phyloP scores from a whole-genome alignment of 1,140 invertebrate species.

The Dendroctonus valens region DNA sequence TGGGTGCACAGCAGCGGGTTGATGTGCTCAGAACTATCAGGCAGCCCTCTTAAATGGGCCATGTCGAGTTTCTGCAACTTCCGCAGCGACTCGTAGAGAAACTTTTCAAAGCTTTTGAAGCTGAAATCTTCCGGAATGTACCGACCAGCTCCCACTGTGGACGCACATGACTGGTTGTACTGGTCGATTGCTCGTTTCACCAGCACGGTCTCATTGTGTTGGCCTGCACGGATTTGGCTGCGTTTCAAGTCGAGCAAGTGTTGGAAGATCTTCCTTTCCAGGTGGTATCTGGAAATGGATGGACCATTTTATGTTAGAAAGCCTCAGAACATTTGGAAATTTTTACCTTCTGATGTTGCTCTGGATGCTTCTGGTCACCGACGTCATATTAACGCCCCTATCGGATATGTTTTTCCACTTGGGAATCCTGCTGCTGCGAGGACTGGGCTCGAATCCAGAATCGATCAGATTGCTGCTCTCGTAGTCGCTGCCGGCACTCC shows the following conservation, averaged over 20 bases:
- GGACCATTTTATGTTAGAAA: background rate
- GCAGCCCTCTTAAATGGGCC: conserved; percentile 62
- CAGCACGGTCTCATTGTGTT: conserved; percentile 83
- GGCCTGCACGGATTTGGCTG: conserved; percentile 85
- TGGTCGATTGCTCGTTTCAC: conserved; percentile 82
- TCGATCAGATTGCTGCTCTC: conserved; percentile 55
- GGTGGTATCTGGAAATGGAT: conserved; percentile 68
- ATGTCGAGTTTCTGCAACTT: conserved; percentile 70
- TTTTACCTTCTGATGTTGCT: conserved; percentile 64
- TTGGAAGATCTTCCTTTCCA: conserved; percentile 92
- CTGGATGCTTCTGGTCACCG: conserved; percentile 65
- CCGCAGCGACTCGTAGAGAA: conserved; percentile 84
- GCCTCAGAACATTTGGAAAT: conserved; percentile 9
- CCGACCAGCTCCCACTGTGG: conserved; percentile 64
- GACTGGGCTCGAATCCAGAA: conserved; percentile 68
- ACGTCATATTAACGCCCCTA: conserved; percentile 66
- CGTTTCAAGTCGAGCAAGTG: conserved; percentile 90
- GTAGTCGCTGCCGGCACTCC: conserved; percentile 50
- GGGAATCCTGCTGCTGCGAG: conserved; percentile 58
- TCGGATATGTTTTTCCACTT: conserved; percentile 65
- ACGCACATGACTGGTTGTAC: conserved; percentile 74
- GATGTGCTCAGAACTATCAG: conserved; percentile 53
- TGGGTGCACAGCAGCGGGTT: conserved; percentile 73
- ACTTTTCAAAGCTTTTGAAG: conserved; percentile 87
- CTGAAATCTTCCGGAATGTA: conserved; percentile 72